A percentile compares a stretch with the other conserved stretches of the same genome.
phyloP scores from a whole-genome alignment of 1,140 invertebrate genomes.

The Trichomalopsis sarcophagae region DNA sequence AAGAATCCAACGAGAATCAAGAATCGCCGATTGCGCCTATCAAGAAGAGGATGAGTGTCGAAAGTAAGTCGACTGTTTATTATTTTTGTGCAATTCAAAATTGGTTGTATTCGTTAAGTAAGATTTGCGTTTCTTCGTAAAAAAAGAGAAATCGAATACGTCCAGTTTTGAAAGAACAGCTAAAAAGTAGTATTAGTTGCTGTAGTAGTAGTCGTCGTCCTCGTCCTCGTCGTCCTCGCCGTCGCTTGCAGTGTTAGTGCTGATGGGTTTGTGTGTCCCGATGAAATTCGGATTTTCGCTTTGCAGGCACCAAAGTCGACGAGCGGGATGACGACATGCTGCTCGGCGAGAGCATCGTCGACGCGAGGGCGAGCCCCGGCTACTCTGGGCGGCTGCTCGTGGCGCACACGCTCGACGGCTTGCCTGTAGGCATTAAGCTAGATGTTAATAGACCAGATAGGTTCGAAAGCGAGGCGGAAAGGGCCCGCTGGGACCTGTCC shows the following conservation, averaged over 20 bases:
- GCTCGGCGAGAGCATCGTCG: slow-evolving; percentile 50
- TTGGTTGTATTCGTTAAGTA: not conserved
- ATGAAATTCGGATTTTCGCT: slow-evolving; percentile 43
- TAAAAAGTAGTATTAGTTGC: not conserved
- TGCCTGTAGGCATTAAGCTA: slow-evolving; percentile 78
- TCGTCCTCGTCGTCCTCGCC: not conserved
- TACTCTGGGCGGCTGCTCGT: slow-evolving; percentile 69
- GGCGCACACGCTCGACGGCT: slow-evolving; percentile 76
- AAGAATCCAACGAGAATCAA: slow-evolving; percentile 68
- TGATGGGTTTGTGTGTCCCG: slow-evolving; percentile 23
- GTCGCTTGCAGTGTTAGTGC: not conserved
- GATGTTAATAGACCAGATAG: slow-evolving; percentile 72
- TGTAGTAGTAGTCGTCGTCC: not conserved
- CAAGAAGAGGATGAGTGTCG: slow-evolving; percentile 65
- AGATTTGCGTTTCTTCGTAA: not conserved
- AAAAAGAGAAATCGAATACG: not conserved
- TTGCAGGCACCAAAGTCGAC: slow-evolving; percentile 63
- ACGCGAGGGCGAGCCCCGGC: slow-evolving; percentile 41
- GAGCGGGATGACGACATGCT: slow-evolving; percentile 44
- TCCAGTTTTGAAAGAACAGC: not conserved
- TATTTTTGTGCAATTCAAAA: not conserved
- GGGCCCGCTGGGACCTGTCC: slow-evolving; percentile 78
- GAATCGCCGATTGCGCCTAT: slow-evolving; percentile 58
- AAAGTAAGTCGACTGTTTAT: slow-evolving; percentile 62
- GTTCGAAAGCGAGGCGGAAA: slow-evolving; percentile 74